Evolutionary conservation across 2,797 vertebrate species (phyloP).

Genomic region (Poeciliopsis gracilis): DNA sequence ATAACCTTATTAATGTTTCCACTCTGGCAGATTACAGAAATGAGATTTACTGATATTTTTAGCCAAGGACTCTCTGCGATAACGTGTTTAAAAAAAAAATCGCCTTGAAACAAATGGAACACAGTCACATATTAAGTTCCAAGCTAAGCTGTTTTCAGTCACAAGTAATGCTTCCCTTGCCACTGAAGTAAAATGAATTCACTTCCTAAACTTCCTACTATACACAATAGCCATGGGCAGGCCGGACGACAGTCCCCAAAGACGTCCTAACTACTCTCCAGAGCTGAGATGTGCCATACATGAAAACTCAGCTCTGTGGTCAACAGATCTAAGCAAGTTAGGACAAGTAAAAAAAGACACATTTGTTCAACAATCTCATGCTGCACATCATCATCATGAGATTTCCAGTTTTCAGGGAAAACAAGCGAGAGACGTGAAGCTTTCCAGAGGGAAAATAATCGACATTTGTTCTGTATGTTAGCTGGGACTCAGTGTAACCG

Average conservation of each 20-base stretch:
- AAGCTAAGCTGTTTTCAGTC: conserved; percentile 40
- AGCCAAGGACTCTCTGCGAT: conserved; percentile 24
- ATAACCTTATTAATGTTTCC: conserved; percentile 39
- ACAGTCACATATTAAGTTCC: conserved; percentile 8
- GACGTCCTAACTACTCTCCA: conserved; percentile 26
- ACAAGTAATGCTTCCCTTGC: conserved; percentile 46
- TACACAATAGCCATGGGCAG: conserved; percentile 69
- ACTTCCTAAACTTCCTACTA: conserved; percentile 77
- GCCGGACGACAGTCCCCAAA: conserved; percentile 42
- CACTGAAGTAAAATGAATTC: conserved; percentile 65
- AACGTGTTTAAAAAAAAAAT: conserved; percentile 24
- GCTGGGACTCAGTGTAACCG: conserved; percentile 1
- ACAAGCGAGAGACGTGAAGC: neutral
- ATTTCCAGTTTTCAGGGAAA: neutral
- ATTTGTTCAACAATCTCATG: neutral
- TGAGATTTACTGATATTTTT: conserved; percentile 59
- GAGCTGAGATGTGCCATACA: conserved; percentile 6
- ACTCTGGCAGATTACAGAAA: conserved; percentile 46
- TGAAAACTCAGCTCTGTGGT: neutral
- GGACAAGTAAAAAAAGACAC: conserved; percentile 16
- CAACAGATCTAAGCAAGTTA: neutral
- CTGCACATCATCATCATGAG: neutral
- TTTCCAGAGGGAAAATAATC: neutral
- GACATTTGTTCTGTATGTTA: neutral
- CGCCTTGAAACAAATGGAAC: conserved; percentile 17